Evolutionary conservation across 2,797 vertebrate species (phyloP), one percentile per base, ranked within the genome.

Genomic region (Rhincodon typus): DNA sequence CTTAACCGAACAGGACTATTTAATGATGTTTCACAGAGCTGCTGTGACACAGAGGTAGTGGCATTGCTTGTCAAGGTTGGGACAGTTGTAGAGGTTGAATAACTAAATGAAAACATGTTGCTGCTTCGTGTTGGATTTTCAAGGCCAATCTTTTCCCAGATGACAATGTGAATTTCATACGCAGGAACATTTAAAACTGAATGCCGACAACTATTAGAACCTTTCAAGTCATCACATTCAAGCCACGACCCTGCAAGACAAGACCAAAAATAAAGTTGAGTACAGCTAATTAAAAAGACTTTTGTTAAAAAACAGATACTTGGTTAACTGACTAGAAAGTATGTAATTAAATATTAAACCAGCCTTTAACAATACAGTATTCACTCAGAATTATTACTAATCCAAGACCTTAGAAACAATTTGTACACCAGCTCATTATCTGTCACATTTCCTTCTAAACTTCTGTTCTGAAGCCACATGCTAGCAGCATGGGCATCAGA

Each of bases 221-320:
- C 98, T 96, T 98, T 98, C 96, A 99, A 96, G 96, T 99, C 99
- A 96, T 99, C 98, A 94, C 98, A 98, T 96, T 99, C 98, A 94
- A 98, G 97, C 99, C 99, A 99, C 1, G 97, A 98, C 87, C 98
- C 99, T 99, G 96, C 34, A 93, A 42, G 19, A 69, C 4, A 21
- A 93, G 21, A 69, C 66, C 96, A 96, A 96, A 95, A 38, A 96
- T 38, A 96, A 96, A 96, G 0, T 72, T 82, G 77, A 90, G 88
- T 57, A 62, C 53, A 93, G 21, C 21, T 38, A 93, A 21, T 6
- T 4, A 79, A 21, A 19, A 84, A 46, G 42, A 10, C 46, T 50
- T 50, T 42, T 3, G 19, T 42, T 7, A 1, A 46, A 84, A 84
- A 84, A 46, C 7, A 13, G n/a, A 34, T 10, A 77, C 30, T 77